Percentiles rank a stretch among this genome's conserved stretches.
These are phyloP conservation scores for Chlorodrepanis virens DNA, from an alignment of 2,113 vertebrate genomes.

Conservation along the genomic window DNA sequence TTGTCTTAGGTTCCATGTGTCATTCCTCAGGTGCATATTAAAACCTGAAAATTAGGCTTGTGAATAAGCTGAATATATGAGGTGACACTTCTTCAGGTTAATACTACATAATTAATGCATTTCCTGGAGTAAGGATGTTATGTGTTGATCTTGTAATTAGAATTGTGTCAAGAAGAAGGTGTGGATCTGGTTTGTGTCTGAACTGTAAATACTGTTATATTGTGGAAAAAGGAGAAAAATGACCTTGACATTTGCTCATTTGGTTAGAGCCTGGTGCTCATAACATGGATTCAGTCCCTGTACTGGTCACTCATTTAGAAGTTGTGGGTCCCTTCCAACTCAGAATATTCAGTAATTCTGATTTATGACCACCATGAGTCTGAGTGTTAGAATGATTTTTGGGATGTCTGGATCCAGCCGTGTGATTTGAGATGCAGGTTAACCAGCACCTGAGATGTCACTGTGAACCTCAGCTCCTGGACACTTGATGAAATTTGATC, in stretches of 20 bases:
- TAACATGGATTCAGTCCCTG: neutral
- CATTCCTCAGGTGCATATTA: neutral
- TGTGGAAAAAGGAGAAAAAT: neutral
- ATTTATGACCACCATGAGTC: neutral
- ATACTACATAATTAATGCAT: neutral
- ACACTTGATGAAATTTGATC: neutral
- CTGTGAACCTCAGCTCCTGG: neutral
- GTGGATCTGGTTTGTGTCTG: neutral
- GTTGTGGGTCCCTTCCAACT: neutral
- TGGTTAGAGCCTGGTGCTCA: neutral
- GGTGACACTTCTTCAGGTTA: neutral
- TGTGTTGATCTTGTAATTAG: neutral
- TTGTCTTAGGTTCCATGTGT: neutral
- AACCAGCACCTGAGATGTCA: neutral
- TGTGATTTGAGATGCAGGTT: neutral
- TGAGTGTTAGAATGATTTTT: neutral
- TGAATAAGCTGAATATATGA: neutral
- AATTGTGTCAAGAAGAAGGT: neutral
- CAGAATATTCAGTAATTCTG: neutral
- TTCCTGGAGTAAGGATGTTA: neutral
- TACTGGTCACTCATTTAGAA: neutral
- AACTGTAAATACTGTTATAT: neutral
- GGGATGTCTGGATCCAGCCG: neutral
- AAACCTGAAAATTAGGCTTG: conserved; percentile 43
- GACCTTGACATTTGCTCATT: neutral